phyloP scores from a whole-genome alignment of 2,888 invertebrate species.

The Dicycla oo region DNA sequence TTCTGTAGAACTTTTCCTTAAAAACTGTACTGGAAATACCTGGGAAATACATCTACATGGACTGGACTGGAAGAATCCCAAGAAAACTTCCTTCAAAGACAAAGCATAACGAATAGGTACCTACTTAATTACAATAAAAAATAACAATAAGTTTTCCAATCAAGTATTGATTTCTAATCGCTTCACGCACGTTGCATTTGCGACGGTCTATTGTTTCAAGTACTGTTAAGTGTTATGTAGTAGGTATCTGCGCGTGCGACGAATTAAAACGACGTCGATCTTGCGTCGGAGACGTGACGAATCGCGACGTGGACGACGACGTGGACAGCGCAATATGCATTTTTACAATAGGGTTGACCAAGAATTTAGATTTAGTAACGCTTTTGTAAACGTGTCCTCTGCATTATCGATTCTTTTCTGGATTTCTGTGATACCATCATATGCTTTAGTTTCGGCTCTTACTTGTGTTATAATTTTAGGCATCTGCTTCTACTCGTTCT shows the following conservation, averaged over 20 bases:
- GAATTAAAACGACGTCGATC: constrained; percentile 21
- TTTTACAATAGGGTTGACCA: constrained; percentile 19
- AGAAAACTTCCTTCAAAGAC: constrained; percentile 7
- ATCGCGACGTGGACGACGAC: constrained; percentile 10
- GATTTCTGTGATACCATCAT: not conserved
- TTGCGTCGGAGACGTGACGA: constrained; percentile 52
- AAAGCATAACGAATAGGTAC: not conserved
- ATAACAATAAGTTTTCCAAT: constrained; percentile 15
- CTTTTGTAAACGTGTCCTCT: not conserved
- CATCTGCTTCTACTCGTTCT: not conserved
- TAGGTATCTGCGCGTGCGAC: constrained; percentile 45
- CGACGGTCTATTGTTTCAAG: constrained; percentile 38
- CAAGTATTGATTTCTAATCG: constrained; percentile 39
- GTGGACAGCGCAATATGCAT: constrained; percentile 2
- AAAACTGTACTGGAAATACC: constrained; percentile 5
- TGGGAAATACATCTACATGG: not conserved
- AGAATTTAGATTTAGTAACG: not conserved
- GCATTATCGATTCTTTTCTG: not conserved
- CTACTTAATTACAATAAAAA: constrained; percentile 8
- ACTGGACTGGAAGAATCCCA: not conserved
- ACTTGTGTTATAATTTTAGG: not conserved
- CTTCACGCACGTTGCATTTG: constrained; percentile 36
- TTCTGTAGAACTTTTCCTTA: not conserved
- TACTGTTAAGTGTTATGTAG: constrained; percentile 37
- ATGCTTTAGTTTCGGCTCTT: not conserved